Evolutionary conservation across 2,888 invertebrate genomes (phyloP), one percentile per base, ranked within the genome.

Genomic region (Drosophila subsilvestris): DNA sequence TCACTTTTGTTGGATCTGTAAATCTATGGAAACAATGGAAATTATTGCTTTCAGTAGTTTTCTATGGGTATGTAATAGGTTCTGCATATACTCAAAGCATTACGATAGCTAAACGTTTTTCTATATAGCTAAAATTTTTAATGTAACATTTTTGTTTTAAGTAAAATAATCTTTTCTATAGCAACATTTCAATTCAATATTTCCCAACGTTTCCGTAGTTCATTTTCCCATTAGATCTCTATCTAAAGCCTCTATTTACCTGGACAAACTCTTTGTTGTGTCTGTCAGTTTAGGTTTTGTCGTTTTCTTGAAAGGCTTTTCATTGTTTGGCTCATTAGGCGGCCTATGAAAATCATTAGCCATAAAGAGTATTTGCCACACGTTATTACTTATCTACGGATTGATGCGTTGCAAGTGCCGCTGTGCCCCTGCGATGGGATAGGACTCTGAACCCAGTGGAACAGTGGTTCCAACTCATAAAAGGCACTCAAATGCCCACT

Each of bases 301-400:
- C 3, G 14, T 37, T 37, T 37, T 14, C 14, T 32, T 32, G 14
- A 67, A n/a, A 42, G 42, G 37, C 54, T 29, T 18, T 48, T 53
- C 53, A 57, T 73, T 74, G 42, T 48, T 57, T 48, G 43, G 44
- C 54, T 20, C 45, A 47, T 29, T 20, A 7, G 42, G 32, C 25
- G 14, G 27, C 22, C 43, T 42, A 37, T 48, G 54, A 67, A 63
- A 53, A 63, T 70, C 74, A 70, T 70, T 73, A 73, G n/a, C 63
- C 43, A 74, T 53, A 44, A 63, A 57, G 51, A 47, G 53, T 25
- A 37, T 56, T 47, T 55, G 63, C 37, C 45, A 66, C 48, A 43
- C 37, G 47, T 48, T 74, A 71, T 57, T 74, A 74, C 48, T 48
- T 74, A 63, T 51, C 32, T 50, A 32, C 22, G 48, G 48, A 48